Evolutionary conservation across 2,888 invertebrate species (phyloP).

Genomic region (Malthinus seriepunctatus): DNA sequence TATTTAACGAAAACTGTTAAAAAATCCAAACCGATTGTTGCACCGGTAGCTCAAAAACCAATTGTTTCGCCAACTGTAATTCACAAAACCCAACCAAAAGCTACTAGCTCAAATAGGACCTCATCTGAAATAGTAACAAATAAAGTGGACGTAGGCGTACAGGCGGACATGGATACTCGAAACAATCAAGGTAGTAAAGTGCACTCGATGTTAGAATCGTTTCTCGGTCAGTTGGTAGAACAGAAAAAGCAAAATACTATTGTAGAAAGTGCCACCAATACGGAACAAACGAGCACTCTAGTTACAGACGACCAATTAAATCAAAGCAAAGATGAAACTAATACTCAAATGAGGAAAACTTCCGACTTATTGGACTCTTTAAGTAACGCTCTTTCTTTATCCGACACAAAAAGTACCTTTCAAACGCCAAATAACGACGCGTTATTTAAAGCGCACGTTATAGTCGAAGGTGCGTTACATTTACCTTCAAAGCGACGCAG

Average conservation of each 20-base stretch:
- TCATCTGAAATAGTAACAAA: not conserved
- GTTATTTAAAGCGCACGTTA: conserved; percentile 57
- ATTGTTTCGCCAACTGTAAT: not conserved
- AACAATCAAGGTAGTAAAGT: not conserved
- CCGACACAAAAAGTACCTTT: conserved; percentile 11
- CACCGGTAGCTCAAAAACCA: not conserved
- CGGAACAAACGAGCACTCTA: conserved; percentile 30
- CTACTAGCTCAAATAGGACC: not conserved
- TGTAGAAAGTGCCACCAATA: conserved; percentile 45
- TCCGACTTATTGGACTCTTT: conserved; percentile 52
- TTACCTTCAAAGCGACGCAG: conserved; percentile 55
- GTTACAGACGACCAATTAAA: conserved; percentile 5
- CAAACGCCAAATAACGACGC: conserved; percentile 5
- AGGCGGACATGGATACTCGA: conserved; percentile 28
- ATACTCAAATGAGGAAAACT: conserved; percentile 37
- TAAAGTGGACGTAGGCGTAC: conserved; percentile 22
- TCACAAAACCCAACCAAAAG: not conserved
- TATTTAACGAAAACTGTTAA: not conserved
- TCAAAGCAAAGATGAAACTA: conserved; percentile 1
- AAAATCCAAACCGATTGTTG: not conserved
- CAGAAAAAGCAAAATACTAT: conserved; percentile 36
- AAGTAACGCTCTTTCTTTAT: conserved; percentile 46
- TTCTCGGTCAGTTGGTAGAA: conserved; percentile 39
- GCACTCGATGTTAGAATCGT: conserved; percentile 35
- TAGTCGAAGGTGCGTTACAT: conserved; percentile 62